Percentiles rank a stretch among this genome's conserved stretches.
phyloP scores from a whole-genome alignment of 2,113 vertebrate genomes.

The Gallinago paraguaiae region DNA sequence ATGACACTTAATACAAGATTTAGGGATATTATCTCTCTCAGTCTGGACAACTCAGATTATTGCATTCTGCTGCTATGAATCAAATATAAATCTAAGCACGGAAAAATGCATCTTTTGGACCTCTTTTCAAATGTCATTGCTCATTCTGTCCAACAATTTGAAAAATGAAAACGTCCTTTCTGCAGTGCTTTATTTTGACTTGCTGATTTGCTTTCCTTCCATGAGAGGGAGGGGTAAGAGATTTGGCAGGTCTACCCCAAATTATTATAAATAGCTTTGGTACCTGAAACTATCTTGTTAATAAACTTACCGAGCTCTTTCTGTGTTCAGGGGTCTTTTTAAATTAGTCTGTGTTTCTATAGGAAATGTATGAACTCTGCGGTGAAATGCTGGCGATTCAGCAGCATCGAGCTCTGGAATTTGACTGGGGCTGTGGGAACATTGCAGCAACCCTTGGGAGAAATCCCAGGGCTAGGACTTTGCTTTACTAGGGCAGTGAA shows the following conservation, averaged over 20 bases:
- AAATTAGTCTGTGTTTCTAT: neutral
- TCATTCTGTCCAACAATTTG: slow-evolving; percentile 32
- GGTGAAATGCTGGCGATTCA: neutral
- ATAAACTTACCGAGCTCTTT: neutral
- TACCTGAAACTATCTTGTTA: neutral
- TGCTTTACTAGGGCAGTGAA: neutral
- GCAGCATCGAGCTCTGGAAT: neutral
- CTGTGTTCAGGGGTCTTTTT: neutral
- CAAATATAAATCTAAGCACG: slow-evolving; percentile 32
- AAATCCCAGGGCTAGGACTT: neutral
- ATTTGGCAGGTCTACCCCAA: neutral
- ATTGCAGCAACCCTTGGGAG: neutral
- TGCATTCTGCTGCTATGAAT: slow-evolving; percentile 47
- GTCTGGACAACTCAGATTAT: slow-evolving; percentile 43
- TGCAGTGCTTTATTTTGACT: slow-evolving; percentile 4
- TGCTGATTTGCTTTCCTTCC: neutral
- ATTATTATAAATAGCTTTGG: neutral
- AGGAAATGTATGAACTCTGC: neutral
- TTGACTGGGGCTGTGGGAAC: neutral
- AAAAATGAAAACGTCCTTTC: slow-evolving; percentile 42
- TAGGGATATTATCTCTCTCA: slow-evolving; percentile 55
- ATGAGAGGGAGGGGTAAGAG: neutral
- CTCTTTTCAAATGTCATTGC: slow-evolving; percentile 24
- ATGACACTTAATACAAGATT: slow-evolving; percentile 61
- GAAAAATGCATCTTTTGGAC: slow-evolving; percentile 59